Conservation (phyloP, 2,113 vertebrate species). For the Lagopus leucura region DNA sequence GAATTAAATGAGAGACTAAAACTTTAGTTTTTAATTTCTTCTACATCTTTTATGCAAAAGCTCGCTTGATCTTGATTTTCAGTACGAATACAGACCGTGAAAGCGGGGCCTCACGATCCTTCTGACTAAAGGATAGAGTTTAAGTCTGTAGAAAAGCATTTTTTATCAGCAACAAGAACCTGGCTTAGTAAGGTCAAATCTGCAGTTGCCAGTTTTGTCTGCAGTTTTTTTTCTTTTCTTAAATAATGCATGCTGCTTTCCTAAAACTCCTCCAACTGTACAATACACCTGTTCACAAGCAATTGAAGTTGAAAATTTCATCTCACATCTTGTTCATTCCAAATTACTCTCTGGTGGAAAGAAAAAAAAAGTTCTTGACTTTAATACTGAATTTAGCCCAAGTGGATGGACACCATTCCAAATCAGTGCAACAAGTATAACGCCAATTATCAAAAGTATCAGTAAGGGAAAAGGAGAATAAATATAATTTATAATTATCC, state of each 20-base stretch:
- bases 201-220: too few species aligned
- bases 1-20: background rate
- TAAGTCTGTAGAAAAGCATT: too few species aligned
- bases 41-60: background rate
- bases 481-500: background rate
- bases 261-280: background rate
- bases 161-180: too few species aligned
- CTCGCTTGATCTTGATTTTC: too few species aligned
- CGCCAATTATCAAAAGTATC: accelerated
- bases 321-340: background rate
- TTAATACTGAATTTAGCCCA: background rate
- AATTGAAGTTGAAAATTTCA: background rate
- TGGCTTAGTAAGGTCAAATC: too few species aligned
- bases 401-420: background rate
- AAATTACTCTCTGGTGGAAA: background rate
- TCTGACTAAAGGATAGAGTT: background rate
- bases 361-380: background rate
- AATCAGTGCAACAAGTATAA: background rate
- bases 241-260: background rate
- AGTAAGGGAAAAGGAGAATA: background rate
- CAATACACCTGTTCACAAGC: background rate
- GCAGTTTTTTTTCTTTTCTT: background rate
- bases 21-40: background rate
- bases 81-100: too few species aligned
- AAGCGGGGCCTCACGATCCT: too few species aligned